A percentile compares a stretch with the other conserved stretches of the same genome.
phyloP scores from a whole-genome alignment of 2,888 invertebrate species.

The Coremacera marginata region DNA sequence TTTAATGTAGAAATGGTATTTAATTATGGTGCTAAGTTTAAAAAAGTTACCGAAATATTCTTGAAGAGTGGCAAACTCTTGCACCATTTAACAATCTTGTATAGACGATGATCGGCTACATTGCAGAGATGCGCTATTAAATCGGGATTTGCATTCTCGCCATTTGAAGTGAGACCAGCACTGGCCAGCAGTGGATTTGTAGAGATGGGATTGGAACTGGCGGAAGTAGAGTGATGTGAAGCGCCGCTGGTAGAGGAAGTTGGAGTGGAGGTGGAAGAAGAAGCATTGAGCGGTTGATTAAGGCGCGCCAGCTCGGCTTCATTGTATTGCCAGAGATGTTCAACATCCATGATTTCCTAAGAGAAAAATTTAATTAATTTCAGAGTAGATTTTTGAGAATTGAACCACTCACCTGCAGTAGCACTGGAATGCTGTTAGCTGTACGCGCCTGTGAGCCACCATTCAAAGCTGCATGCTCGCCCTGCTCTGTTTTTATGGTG shows the following conservation, averaged over 20 bases:
- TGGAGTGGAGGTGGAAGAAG: constrained; percentile 51
- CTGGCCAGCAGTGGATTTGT: constrained; percentile 73
- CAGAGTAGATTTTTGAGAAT: neutral
- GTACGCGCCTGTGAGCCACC: constrained; percentile 46
- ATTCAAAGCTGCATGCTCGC: constrained; percentile 43
- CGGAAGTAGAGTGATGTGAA: constrained; percentile 59
- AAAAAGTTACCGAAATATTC: constrained; percentile 85
- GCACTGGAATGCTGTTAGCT: constrained; percentile 73
- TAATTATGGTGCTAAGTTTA: no score
- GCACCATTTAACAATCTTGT: constrained; percentile 99
- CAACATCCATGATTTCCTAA: constrained; percentile 96
- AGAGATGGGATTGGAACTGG: constrained; percentile 63
- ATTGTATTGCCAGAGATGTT: constrained; percentile 95
- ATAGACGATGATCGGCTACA: constrained; percentile 94
- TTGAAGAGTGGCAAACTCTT: constrained; percentile 96
- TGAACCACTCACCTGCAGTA: constrained; percentile 75
- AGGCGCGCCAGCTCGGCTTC: constrained; percentile 82
- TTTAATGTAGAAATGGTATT: no score
- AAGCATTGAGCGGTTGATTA: constrained; percentile 69
- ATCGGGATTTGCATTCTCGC: constrained; percentile 81
- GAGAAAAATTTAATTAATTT: constrained; percentile 49
- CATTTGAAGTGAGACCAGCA: constrained; percentile 69
- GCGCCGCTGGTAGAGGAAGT: constrained; percentile 46
- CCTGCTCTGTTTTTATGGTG: constrained; percentile 71
- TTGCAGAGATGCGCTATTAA: constrained; percentile 91